Evolutionary conservation across 2,888 invertebrate genomes (phyloP).

Genomic region (Lissocephala sabroskyi): DNA sequence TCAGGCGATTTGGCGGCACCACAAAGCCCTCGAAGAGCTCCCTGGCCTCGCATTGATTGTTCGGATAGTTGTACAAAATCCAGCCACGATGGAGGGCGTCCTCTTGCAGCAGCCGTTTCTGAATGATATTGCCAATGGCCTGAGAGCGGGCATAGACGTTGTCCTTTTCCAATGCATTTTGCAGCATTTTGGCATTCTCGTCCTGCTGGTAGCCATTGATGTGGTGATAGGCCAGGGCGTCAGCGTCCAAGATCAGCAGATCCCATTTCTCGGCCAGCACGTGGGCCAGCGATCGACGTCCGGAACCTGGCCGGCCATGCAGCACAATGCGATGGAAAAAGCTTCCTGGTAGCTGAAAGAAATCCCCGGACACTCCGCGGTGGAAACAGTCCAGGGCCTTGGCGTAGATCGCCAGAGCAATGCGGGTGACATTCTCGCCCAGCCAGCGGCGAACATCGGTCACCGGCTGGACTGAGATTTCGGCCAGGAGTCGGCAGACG

Average conservation of each 20-base stretch:
- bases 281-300: conserved; percentile 74
- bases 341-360: conserved; percentile 42
- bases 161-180: conserved; percentile 38
- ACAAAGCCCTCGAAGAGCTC: conserved; percentile 73
- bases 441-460: conserved; percentile 52
- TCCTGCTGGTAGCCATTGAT: conserved; percentile 36
- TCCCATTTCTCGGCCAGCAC: conserved; percentile 73
- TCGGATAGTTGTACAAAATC: conserved; percentile 76
- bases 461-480: conserved; percentile 39
- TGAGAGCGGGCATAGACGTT: conserved; percentile 40
- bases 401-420: conserved; percentile 54
- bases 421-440: conserved; percentile 47
- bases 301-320: conserved; percentile 76
- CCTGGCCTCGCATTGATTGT: conserved; percentile 74
- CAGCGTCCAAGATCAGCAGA: conserved; percentile 72
- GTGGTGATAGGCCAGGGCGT: conserved; percentile 52
- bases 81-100: conserved; percentile 76
- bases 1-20: conserved; percentile 75
- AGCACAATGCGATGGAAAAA: conserved; percentile 74
- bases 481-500: conserved; percentile 52
- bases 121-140: conserved; percentile 51
- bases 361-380: conserved; percentile 27
- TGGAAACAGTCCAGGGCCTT: conserved; percentile 44
- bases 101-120: conserved; percentile 59
- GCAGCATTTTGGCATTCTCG: conserved; percentile 38